These are phyloP conservation scores for Gallinago stenura DNA, from an alignment of 2,797 vertebrate genomes.

Conservation along the genomic window DNA sequence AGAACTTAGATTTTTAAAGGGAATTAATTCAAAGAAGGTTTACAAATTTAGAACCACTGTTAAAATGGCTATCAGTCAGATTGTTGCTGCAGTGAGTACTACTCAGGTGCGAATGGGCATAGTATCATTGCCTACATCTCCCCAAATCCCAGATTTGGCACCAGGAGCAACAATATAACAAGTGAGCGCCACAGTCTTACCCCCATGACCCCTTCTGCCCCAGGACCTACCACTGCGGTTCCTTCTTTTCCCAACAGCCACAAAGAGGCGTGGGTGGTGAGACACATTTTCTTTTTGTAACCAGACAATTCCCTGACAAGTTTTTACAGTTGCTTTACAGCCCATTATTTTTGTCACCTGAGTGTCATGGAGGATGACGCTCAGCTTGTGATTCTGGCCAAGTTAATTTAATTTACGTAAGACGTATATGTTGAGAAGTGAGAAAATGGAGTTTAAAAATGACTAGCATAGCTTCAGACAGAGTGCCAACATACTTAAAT, in stretches of 20 bases:
- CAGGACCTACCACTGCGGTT: neutral
- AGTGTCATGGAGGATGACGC: neutral
- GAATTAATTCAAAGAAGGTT: neutral
- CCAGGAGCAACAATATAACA: neutral
- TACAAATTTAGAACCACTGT: neutral
- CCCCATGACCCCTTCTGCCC: neutral
- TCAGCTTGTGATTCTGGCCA: neutral
- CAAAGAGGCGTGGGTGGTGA: neutral
- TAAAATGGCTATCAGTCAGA: neutral
- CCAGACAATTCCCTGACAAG: neutral
- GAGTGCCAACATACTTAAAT: neutral
- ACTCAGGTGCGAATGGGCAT: neutral
- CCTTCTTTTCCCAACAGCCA: neutral
- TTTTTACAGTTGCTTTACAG: neutral
- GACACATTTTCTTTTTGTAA: neutral
- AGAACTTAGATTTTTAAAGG: neutral
- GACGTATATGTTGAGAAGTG: neutral
- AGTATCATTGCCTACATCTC: neutral
- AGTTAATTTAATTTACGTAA: conserved; percentile 10
- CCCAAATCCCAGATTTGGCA: neutral
- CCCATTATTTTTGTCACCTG: neutral
- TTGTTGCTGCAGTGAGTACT: neutral
- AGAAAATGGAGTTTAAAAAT: neutral
- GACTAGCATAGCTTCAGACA: neutral
- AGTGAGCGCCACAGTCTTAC: neutral